Base-by-base conservation (phyloP, 2,888 invertebrate genomes). In the Scotopteryx bipunctaria region DNA sequence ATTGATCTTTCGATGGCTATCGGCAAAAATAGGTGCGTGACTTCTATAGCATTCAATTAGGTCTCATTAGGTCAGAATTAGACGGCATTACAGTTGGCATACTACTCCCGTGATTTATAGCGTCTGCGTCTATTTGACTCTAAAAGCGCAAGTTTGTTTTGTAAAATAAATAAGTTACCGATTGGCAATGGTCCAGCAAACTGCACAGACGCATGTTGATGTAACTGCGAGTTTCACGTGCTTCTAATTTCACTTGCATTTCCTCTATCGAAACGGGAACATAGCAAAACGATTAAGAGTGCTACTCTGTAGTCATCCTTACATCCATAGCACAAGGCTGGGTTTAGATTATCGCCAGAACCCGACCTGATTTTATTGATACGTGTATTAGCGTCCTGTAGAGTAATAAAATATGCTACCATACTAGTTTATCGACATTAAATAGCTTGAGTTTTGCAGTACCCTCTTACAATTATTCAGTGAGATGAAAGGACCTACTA, bases 211-310 rank as follows among this genome's bases (percentile, higher is more conserved):
- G 53, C 47, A 38, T 40, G 54, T 41, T 48, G 44, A 54, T 54
- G 38, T 48, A 48, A 54, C 48, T 31, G 40, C 44, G 29, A 38
- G 40, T 32, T 44, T 45, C 54, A 54, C 40, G 48, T 48, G 54
- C 35, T 11, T 38, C 27, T 47, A 37, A 48, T 54, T 54, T 40
- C 43, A 35, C 37, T 35, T 21, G 19, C 43, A 38, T 27, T 47
- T 53, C 53, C 47, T 42, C 32, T 25, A 16, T 16, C 29, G 40
- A 33, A 47, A 36, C 23, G 14, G 19, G 32, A 33, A 9, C 17
- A 21, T 5, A 17, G 38, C 25, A 29, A 37, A 49, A 43, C 17
- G 11, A 46, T 16, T 21, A 15, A n/a, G n/a, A n/a, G n/a, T n/a
- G n/a, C n/a, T n/a, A n/a, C n/a, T n/a, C 33, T 33, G 15, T 44